Conservation (phyloP, 2,797 vertebrate species). For the Garrulus glandarius region DNA sequence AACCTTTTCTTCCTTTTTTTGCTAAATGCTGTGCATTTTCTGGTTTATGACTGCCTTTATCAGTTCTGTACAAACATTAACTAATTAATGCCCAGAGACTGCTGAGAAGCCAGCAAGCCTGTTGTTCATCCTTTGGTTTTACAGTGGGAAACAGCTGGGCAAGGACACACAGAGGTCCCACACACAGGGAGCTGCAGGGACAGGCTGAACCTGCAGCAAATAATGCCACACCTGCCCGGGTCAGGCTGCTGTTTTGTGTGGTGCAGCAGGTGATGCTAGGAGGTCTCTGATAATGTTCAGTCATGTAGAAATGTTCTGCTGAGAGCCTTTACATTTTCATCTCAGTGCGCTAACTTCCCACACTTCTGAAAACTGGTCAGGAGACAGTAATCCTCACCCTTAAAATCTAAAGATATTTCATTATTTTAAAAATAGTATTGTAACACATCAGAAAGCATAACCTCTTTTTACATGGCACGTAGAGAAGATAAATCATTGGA, state of each 20-base stretch:
- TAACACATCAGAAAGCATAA: constrained; percentile 15
- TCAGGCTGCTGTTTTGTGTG: neutral
- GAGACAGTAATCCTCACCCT: neutral
- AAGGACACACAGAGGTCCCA: neutral
- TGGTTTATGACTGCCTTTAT: neutral
- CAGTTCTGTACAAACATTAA: neutral
- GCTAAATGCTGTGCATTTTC: neutral
- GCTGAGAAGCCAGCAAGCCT: neutral
- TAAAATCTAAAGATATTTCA: neutral
- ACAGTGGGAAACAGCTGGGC: neutral
- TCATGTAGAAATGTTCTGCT: neutral
- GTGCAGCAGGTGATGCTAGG: neutral
- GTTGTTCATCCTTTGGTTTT: neutral
- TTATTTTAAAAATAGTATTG: constrained; percentile 32
- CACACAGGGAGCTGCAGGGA: fast-evolving
- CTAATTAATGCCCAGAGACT: neutral
- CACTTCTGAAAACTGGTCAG: constrained; percentile 13
- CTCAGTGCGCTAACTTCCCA: neutral
- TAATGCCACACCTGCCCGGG: neutral
- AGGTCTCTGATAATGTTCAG: neutral
- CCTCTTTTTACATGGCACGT: neutral
- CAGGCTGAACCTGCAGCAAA: neutral
- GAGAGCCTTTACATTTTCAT: neutral
- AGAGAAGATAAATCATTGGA: constrained; percentile 40
- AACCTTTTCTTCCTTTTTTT: neutral